A percentile compares a stretch with the other conserved stretches of the same genome.
Evolutionary conservation across 92 coral and sea anemone genomes (phyloP).

Genomic region (Paragorgia papillata): DNA sequence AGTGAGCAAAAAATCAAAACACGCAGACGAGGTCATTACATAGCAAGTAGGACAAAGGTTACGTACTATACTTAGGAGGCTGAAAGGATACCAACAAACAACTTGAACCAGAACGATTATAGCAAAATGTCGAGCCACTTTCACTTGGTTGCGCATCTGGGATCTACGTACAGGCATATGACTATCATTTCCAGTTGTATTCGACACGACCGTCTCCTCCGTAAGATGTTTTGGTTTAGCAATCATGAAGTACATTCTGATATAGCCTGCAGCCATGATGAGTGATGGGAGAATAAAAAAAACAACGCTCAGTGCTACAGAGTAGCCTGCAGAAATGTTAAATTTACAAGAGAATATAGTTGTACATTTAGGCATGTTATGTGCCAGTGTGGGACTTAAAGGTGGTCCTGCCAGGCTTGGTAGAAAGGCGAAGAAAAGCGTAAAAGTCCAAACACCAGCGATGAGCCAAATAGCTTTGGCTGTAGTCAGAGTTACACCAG

Average conservation of each 20-base stretch:
- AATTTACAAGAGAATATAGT: background rate
- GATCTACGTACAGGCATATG: background rate
- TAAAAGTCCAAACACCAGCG: background rate
- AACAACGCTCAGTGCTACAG: background rate
- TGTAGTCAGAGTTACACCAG: conserved; percentile 4
- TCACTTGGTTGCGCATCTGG: background rate
- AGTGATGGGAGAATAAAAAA: conserved; percentile 21
- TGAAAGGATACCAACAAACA: conserved; percentile 33
- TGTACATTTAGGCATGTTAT: conserved; percentile 17
- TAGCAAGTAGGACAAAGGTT: conserved; percentile 5
- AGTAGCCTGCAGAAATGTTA: conserved; percentile 24
- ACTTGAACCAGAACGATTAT: conserved; percentile 20
- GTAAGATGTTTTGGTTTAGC: background rate
- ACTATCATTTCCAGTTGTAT: background rate
- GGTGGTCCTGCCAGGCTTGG: conserved; percentile 17
- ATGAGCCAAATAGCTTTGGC: conserved; percentile 11
- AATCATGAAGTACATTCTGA: conserved; percentile 16
- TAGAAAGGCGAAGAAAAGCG: background rate
- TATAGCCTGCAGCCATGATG: conserved; percentile 10
- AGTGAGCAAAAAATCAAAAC: conserved; percentile 9
- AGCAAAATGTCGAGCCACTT: conserved; percentile 26
- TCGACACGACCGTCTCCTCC: background rate
- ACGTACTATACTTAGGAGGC: background rate
- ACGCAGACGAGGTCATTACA: background rate
- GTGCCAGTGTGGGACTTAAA: background rate